A percentile compares a stretch with the other conserved stretches of the same genome.
These are phyloP conservation scores for Channa maculata DNA, from an alignment of 2,113 vertebrate genomes.

Conservation along the genomic window DNA sequence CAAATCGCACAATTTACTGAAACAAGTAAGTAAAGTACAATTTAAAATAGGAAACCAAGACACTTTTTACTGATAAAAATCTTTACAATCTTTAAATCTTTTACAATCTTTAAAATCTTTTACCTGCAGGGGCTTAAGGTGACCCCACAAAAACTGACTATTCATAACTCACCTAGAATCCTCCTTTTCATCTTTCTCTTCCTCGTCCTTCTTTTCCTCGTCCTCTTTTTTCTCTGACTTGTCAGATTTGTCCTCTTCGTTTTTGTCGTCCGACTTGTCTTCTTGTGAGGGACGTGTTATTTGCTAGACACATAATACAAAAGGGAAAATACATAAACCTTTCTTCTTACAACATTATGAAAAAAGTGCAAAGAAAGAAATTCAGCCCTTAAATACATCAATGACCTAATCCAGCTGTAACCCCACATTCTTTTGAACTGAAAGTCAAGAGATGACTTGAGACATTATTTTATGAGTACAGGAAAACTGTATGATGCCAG, in stretches of 20 bases:
- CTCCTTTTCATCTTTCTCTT: slow-evolving; percentile 99
- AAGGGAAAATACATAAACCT: neutral
- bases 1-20: neutral
- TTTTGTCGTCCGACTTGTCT: slow-evolving; percentile 96
- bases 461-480: too few species aligned
- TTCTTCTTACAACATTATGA: slow-evolving; percentile 4
- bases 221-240: slow-evolving; percentile 98
- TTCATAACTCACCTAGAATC: slow-evolving; percentile 90
- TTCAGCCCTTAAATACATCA: neutral
- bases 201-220: slow-evolving; percentile 97
- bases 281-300: slow-evolving; percentile 97
- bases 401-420: neutral
- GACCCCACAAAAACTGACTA: slow-evolving; percentile 18
- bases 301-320: slow-evolving; percentile 83
- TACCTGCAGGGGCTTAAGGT: slow-evolving; percentile 3
- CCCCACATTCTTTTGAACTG: too few species aligned
- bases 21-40: slow-evolving; percentile 2
- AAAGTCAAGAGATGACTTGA: too few species aligned
- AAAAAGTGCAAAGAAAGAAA: neutral
- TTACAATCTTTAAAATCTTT: neutral
- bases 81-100: neutral
- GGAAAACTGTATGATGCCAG: too few species aligned
- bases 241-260: slow-evolving; percentile 95
- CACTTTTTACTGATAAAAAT: neutral
- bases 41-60: neutral